A percentile compares a stretch with the other conserved stretches of the same genome.
Conservation (phyloP, 2,888 invertebrate genomes). For the Torymus tubicola region DNA sequence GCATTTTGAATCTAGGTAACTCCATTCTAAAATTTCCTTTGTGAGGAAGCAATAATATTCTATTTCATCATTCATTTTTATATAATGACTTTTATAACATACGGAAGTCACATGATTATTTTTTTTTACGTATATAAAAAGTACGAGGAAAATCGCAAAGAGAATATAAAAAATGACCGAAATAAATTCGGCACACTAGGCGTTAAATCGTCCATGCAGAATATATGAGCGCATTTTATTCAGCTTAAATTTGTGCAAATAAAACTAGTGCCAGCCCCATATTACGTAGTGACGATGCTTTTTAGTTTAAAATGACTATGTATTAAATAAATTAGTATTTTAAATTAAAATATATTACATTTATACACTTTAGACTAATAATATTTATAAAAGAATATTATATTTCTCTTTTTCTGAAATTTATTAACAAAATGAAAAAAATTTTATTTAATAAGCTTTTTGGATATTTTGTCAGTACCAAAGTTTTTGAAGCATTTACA, state of each 20-base stretch:
- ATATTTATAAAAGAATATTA: not conserved
- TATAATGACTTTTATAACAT: not conserved
- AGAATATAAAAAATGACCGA: constrained; percentile 47
- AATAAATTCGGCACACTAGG: constrained; percentile 47
- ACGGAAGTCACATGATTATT: constrained; percentile 22
- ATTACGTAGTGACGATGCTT: not conserved
- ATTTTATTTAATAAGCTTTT: too few species aligned
- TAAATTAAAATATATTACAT: not conserved
- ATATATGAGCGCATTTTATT: constrained; percentile 46
- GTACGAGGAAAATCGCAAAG: constrained; percentile 26
- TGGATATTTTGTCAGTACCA: too few species aligned
- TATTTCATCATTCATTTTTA: not conserved
- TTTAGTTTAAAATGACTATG: too few species aligned
- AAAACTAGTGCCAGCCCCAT: constrained; percentile 14
- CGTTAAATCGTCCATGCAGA: constrained; percentile 50
- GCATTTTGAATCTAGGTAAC: too few species aligned
- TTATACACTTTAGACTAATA: constrained; percentile 1
- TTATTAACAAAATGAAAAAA: not conserved
- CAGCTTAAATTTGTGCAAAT: constrained; percentile 47
- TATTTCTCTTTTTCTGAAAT: not conserved
- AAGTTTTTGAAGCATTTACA: too few species aligned
- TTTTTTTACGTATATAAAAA: constrained; percentile 12
- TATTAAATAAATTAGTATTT: too few species aligned
- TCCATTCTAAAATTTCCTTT: too few species aligned
- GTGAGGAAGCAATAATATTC: too few species aligned